Percentiles rank a stretch among this genome's conserved stretches.
Conservation (phyloP, 2,113 vertebrate genomes). For the Euleptes europaea region DNA sequence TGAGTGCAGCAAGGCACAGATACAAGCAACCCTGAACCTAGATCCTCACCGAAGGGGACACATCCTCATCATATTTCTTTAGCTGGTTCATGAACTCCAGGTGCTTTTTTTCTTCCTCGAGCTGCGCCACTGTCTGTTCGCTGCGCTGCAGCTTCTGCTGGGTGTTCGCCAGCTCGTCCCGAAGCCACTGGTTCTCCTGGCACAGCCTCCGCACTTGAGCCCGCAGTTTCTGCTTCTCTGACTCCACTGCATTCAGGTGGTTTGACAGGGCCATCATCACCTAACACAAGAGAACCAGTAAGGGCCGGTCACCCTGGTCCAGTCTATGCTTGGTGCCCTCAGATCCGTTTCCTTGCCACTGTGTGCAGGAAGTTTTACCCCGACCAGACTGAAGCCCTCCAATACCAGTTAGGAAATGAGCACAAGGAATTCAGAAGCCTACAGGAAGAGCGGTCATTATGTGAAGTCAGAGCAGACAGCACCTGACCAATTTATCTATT, state of each 20-base stretch:
- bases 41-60: slow-evolving; percentile 81
- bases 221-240: slow-evolving; percentile 97
- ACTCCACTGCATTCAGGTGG: slow-evolving; percentile 96
- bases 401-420: neutral
- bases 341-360: neutral
- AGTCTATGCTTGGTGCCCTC: neutral
- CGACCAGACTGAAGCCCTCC: neutral
- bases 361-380: neutral
- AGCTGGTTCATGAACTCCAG: slow-evolving; percentile 98
- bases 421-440: neutral
- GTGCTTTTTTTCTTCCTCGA: slow-evolving; percentile 98
- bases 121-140: slow-evolving; percentile 94
- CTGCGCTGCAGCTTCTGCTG: slow-evolving; percentile 98
- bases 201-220: slow-evolving; percentile 95
- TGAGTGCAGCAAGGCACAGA: neutral
- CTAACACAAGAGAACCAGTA: slow-evolving; percentile 63
- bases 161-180: slow-evolving; percentile 95
- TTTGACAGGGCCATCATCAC: slow-evolving; percentile 98
- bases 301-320: neutral
- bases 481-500: neutral
- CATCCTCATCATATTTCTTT: slow-evolving; percentile 95
- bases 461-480: neutral
- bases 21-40: neutral
- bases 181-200: slow-evolving; percentile 98
- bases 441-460: neutral